Percentiles rank a stretch among this genome's conserved stretches.
These are phyloP conservation scores for Drosophila parvula DNA, from an alignment of 1,140 invertebrate species.

Conservation along the genomic window DNA sequence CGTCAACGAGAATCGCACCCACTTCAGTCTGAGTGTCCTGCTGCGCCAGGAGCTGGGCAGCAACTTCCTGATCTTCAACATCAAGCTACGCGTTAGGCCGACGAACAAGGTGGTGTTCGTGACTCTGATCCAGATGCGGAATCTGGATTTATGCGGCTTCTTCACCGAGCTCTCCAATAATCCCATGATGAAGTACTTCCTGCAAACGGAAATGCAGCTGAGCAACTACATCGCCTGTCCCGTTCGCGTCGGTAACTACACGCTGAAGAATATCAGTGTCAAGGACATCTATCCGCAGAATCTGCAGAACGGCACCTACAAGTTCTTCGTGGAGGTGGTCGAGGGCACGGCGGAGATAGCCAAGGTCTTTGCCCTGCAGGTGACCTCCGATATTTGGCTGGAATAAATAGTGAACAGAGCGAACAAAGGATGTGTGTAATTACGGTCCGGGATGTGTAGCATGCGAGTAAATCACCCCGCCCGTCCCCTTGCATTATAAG, in stretches of 20 bases:
- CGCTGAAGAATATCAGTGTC: conserved; percentile 33
- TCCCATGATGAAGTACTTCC: conserved; percentile 36
- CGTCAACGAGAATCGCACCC: conserved; percentile 27
- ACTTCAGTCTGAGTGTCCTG: conserved; percentile 42
- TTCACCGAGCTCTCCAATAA: conserved; percentile 26
- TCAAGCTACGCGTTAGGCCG: conserved; percentile 26
- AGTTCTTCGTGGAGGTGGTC: conserved; percentile 63
- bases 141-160: conserved; percentile 56
- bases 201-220: conserved; percentile 33
- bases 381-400: conserved; percentile 43
- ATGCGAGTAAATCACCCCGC: conserved; percentile 19
- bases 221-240: conserved; percentile 48
- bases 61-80: conserved; percentile 65
- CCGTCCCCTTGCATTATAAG: conserved; percentile 45
- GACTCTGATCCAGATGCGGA: conserved; percentile 40
- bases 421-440: conserved; percentile 61
- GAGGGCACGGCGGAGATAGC: conserved; percentile 57
- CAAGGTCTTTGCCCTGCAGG: conserved; percentile 67
- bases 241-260: conserved; percentile 50
- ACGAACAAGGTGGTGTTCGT: background rate
- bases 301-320: conserved; percentile 52
- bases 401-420: conserved; percentile 16
- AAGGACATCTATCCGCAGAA: conserved; percentile 41
- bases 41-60: conserved; percentile 53
- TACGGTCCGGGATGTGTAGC: conserved; percentile 21